These are phyloP conservation scores for Coracias cyanogaster DNA, from an alignment of 2,797 vertebrate species.

Conservation along the genomic window DNA sequence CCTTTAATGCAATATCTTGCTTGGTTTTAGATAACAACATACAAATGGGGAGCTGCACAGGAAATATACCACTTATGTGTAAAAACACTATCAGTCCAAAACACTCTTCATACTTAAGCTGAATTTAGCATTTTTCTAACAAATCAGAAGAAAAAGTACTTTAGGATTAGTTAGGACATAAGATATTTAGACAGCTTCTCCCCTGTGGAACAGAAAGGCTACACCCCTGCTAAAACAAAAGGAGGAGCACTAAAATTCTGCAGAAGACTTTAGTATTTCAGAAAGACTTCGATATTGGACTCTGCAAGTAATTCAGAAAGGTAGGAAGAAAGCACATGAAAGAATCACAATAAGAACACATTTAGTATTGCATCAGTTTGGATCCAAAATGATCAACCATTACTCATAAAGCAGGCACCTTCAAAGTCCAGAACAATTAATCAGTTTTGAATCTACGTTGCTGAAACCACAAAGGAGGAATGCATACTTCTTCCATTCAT, in stretches of 20 bases:
- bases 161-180: neutral
- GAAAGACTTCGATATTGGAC: neutral
- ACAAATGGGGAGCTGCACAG: neutral
- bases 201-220: neutral
- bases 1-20: neutral
- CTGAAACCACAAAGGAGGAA: neutral
- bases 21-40: neutral
- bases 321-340: neutral
- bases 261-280: neutral
- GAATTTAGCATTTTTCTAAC: neutral
- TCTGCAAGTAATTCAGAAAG: neutral
- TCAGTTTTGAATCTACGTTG: neutral
- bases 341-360: neutral
- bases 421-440: neutral
- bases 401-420: neutral
- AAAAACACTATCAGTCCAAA: neutral
- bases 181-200: neutral
- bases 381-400: neutral
- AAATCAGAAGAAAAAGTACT: neutral
- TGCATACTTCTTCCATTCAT: neutral
- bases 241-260: neutral
- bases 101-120: neutral
- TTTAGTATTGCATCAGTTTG: neutral
- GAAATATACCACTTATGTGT: neutral
- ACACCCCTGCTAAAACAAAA: neutral